Base-by-base conservation (phyloP, 2,888 invertebrate genomes). In the Pollenia angustigena region DNA sequence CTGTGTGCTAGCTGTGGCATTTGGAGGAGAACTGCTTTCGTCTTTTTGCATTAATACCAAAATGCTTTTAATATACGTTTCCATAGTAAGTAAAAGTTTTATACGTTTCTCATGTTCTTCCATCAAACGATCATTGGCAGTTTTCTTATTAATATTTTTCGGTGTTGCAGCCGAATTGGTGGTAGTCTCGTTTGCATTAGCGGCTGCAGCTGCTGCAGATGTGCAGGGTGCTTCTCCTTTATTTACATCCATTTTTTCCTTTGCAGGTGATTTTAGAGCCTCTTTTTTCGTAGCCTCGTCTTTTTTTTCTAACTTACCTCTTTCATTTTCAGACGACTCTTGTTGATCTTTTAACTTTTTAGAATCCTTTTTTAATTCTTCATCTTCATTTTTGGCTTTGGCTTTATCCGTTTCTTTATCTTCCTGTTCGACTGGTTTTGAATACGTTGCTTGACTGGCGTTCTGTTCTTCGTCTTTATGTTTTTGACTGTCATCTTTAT, bases 51-150 rank as follows among this genome's bases (percentile, higher is more conserved):
- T 91, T 68, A 93, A 90, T 72, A 90, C 89, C 60, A 93, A 90
- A 88, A 93, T 93, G 79, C 90, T 91, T 82, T 92, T 91, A 40
- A 93, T 93, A 79, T 93, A 93, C n/a, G 92, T 91, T 85, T 93
- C 93, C 91, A 93, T 93, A 40, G 92, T 93, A 50, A 90, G 89
- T 83, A 93, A 86, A 1, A 91, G 89, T 88, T 90, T 91, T 7
- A 92, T 89, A n/a, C 92, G 91, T 66, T 92, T 91, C 68, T 92
- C 91, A 18, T 91, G 91, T 81, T 93, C 93, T 76, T 93, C 93
- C 12, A 91, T 90, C 3, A 91, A 66, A 40, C 92, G 91, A 88
- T 92, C 91, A 74, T 93, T 91, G 18, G 91, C 90, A 12, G 91
- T 89, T 83, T 90, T 91, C 78, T 91, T 91, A 80, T 89, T 89